Base-by-base conservation (phyloP, 2,888 invertebrate species). In the Bellardia bayeri region DNA sequence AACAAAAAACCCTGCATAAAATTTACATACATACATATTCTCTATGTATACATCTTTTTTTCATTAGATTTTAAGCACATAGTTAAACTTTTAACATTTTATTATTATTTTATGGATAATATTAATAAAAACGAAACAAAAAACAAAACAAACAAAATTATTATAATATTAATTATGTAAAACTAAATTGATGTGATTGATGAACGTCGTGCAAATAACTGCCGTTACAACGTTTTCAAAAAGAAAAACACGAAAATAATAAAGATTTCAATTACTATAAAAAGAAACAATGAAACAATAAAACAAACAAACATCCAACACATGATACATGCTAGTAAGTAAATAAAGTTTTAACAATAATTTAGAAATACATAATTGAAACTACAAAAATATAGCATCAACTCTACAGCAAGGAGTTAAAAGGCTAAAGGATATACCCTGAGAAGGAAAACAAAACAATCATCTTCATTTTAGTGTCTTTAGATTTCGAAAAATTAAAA, bases 41-140 rank as follows among this genome's bases (percentile, higher is more conserved):
- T 92, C 92, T 92, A 92, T 92, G 92, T 92, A 92, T 91, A 92
- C 92, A 91, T 91, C 63, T 85, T 87, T 87, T 87, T 91, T 92
- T 92, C 92, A 92, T 91, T 92, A 92, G 92, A 90, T 89, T 90
- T 86, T 92, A 92, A 92, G 92, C 91, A 91, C 91, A 92, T 92
- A 92, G 92, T 92, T 92, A 92, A 92, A 92, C 92, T 92, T 92
- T 92, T 92, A 92, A 92, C 92, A 92, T 92, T 92, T 92, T 92
- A 92, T 92, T 92, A 92, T 90, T 92, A 92, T 90, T 90, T 92
- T 92, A 92, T 92, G 92, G 92, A 92, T 92, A 91, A 92, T 91
- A 87, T 87, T 85, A 87, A 87, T 87, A 87, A 87, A 87, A 87
- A 74, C 61, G 54, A 85, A 85, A 75, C 54, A 69, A 80, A 86